phyloP scores from a whole-genome alignment of 2,888 invertebrate genomes.

The Nomada flava region DNA sequence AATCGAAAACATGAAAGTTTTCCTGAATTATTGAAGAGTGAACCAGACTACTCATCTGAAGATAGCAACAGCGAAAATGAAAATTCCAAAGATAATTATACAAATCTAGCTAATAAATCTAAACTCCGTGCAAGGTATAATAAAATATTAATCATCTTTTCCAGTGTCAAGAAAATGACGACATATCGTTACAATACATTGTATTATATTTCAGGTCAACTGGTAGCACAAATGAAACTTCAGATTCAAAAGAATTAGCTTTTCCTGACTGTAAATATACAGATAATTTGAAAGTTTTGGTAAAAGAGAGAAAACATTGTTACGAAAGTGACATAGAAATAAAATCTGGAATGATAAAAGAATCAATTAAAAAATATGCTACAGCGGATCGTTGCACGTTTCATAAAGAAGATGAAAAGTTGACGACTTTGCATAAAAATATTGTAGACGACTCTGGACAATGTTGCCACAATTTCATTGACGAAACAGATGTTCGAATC shows the following conservation, averaged over 20 bases:
- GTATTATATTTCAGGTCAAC: constrained; percentile 66
- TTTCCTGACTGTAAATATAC: constrained; percentile 38
- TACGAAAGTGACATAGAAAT: constrained; percentile 60
- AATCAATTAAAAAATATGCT: constrained; percentile 26
- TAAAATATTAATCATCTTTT: constrained; percentile 29
- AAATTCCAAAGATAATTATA: constrained; percentile 34
- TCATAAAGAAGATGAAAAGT: constrained; percentile 15
- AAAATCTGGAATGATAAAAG: constrained; percentile 49
- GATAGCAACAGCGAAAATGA: constrained; percentile 64
- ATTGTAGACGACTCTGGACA: constrained; percentile 32
- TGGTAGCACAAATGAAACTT: constrained; percentile 48
- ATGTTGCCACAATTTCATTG: constrained; percentile 36
- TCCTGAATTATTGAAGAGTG: constrained; percentile 65
- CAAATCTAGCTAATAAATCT: constrained; percentile 64
- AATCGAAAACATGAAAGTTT: constrained; percentile 49
- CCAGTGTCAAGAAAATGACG: not conserved
- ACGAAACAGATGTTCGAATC: constrained; percentile 17
- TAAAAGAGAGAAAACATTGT: constrained; percentile 20
- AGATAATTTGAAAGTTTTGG: constrained; percentile 32
- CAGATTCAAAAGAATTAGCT: constrained; percentile 35
- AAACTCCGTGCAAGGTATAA: constrained; percentile 77
- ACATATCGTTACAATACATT: constrained; percentile 5
- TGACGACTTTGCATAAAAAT: constrained; percentile 7
- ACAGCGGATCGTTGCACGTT: not conserved
- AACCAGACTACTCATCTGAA: constrained; percentile 68